Conservation (phyloP, 2,888 invertebrate genomes). For the Sepioteuthis lessoniana region DNA sequence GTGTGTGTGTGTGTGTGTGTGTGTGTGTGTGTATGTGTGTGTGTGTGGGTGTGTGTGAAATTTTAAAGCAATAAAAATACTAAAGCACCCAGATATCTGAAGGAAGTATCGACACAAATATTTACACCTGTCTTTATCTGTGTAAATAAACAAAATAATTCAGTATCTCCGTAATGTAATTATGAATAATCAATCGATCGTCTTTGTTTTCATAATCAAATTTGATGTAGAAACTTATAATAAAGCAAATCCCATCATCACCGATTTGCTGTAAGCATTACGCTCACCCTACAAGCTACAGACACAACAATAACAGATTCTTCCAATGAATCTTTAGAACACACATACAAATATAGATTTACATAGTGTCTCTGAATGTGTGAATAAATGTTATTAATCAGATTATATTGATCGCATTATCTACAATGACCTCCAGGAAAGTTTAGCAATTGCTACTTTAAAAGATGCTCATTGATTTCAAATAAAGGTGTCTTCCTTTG, state of each 20-base stretch:
- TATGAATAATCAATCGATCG: neutral
- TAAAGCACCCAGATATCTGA: neutral
- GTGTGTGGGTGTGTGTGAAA: too few relatives aligned
- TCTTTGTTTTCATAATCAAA: neutral
- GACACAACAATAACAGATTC: neutral
- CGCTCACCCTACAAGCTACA: neutral
- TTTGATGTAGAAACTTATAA: neutral
- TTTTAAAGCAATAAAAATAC: neutral
- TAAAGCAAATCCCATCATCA: neutral
- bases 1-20: too few relatives aligned
- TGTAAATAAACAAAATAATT: constrained; percentile 1
- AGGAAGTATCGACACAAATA: neutral
- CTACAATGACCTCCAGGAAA: neutral
- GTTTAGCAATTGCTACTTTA: neutral
- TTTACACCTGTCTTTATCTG: neutral
- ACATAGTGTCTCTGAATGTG: neutral
- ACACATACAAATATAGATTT: neutral
- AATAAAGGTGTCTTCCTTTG: neutral
- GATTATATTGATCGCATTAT: neutral
- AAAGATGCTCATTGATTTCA: constrained; percentile 1
- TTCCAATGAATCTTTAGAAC: constrained; percentile 1
- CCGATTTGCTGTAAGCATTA: neutral
- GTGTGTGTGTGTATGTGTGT: too few relatives aligned
- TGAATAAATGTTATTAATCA: neutral
- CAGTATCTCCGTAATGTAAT: neutral